Evolutionary conservation across 1,140 invertebrate genomes (phyloP), one percentile per base, ranked within the genome.

Genomic region (Drosophila tani): DNA sequence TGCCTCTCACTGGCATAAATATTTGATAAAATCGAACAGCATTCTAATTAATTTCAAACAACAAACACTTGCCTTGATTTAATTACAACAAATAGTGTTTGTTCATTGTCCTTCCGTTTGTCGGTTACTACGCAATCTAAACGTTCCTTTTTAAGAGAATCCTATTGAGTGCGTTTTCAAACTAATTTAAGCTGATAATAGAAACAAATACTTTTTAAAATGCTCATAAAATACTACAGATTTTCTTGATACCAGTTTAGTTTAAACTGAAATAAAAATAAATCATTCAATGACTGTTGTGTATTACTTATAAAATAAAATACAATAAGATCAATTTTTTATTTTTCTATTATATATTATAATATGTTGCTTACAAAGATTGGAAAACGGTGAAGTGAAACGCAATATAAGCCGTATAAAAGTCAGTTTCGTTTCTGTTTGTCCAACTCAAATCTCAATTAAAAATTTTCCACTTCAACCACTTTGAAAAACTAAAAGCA

Each of bases 391-490:
- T 14, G 15, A 27, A 3, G 12, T 15, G 15, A 19, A 17, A 27
- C 29, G 27, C 19, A 5, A 24, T 47, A 17, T 2, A 50, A 40
- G 19, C 32, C 47, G 9, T 51, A 19, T 64, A 65, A 43, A 69
- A 69, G 50, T 43, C 62, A 46, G 27, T 38, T 21, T 32, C 5
- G 15, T 56, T 46, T 56, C 14, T 53, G 63, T 53, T 68, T 70
- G 40, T 46, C 11, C 64, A 29, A 27, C 40, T 47, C 27, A 68
- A 70, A 47, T 70, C 67, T 47, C 49, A 70, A 70, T 68, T 70
- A 40, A 56, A 67, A 56, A 55, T 55, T 46, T 56, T 70, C 41
- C 64, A 70, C 29, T 56, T 46, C 40, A 68, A 38, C 40, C 64
- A 17, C 21, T 68, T 70, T 55, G 43, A 55, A 70, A 67, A 51